Evolutionary conservation across 2,797 vertebrate species (phyloP), one percentile per base, ranked within the genome.

Genomic region (Tangara arthus): DNA sequence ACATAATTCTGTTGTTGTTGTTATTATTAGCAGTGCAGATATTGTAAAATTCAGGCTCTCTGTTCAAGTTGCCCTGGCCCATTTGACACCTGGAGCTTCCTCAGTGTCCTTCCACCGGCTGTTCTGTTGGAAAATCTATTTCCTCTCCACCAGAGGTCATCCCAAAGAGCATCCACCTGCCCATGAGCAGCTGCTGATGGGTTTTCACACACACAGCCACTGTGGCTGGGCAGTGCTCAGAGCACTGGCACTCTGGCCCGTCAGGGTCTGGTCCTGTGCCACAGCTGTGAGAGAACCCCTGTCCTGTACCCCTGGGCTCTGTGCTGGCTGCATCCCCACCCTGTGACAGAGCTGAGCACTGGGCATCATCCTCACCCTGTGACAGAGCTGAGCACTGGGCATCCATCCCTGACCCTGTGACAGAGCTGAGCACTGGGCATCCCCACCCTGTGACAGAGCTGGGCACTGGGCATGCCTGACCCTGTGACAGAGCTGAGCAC

Each of bases 191-290:
- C 30, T 50, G 26, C 15, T 32, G 2, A 5, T 2, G 2, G 4
- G 5, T 1, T 82, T 60, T 59, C 41, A 7, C 7, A 24, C 53
- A 19, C 12, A 1, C n/a, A 28, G 11, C 4, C 9, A 3, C 44
- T 8, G 1, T 1, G 3, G 24, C n/a, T 14, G 30, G 18, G 52
- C 52, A 56, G 12, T 3, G 32, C 53, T 56, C 32, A 8, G 37
- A 41, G 53, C 1, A 1, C 34, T 18, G 82, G 63, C 27, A 42
- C 11, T 0, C 23, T 4, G 2, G 22, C 20, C 37, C 2, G 0
- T 24, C 19, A 8, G 15, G 18, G 19, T 60, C 37, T 34, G 60
- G 21, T 15, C 35, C 3, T 9, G 20, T 30, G 34, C 16, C 20
- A 6, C 75, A 80, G 22, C 13, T 35, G 39, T 12, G 0, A 35